Evolutionary conservation across 2,888 invertebrate genomes (phyloP).

Genomic region (Pegoplata infirma): DNA sequence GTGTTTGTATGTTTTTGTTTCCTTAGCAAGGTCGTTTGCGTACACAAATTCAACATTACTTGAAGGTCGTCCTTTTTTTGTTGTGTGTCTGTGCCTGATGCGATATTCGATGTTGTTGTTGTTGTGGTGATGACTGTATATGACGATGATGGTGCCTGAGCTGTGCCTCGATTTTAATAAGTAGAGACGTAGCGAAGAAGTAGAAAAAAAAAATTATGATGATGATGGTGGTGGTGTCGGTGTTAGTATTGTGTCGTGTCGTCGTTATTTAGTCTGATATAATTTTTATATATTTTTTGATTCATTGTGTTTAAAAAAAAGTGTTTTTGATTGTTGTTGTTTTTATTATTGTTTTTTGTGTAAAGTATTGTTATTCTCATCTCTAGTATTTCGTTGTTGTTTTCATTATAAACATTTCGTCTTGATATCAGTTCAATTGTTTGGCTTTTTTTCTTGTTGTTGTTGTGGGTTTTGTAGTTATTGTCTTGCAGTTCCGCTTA

Average conservation of each 20-base stretch:
- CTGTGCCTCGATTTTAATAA: slow-evolving; percentile 21
- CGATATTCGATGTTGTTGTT: slow-evolving; percentile 28
- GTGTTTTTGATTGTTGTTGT: background rate
- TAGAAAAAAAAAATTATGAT: slow-evolving; percentile 26
- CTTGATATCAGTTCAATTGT: background rate
- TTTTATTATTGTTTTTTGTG: background rate
- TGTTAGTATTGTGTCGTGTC: slow-evolving; percentile 6
- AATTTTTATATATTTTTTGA: slow-evolving; percentile 25
- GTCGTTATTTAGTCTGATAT: slow-evolving; percentile 29
- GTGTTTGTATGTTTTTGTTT: slow-evolving; percentile 68
- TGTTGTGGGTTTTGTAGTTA: too few species aligned
- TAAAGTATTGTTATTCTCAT: background rate
- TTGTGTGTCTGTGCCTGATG: slow-evolving; percentile 61
- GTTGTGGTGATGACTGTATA: slow-evolving; percentile 25
- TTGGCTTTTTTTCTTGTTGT: too few species aligned
- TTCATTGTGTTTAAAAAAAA: slow-evolving; percentile 9
- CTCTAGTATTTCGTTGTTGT: background rate
- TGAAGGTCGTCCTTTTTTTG: slow-evolving; percentile 78
- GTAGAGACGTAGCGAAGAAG: slow-evolving; percentile 19
- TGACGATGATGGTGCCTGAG: slow-evolving; percentile 19
- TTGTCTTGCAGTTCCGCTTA: background rate
- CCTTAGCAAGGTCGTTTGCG: slow-evolving; percentile 78
- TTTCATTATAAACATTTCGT: background rate
- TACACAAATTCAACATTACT: slow-evolving; percentile 78
- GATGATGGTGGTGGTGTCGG: slow-evolving; percentile 24